These are phyloP conservation scores for Erpetoichthys calabaricus DNA, from an alignment of 2,797 vertebrate species.

Conservation along the genomic window DNA sequence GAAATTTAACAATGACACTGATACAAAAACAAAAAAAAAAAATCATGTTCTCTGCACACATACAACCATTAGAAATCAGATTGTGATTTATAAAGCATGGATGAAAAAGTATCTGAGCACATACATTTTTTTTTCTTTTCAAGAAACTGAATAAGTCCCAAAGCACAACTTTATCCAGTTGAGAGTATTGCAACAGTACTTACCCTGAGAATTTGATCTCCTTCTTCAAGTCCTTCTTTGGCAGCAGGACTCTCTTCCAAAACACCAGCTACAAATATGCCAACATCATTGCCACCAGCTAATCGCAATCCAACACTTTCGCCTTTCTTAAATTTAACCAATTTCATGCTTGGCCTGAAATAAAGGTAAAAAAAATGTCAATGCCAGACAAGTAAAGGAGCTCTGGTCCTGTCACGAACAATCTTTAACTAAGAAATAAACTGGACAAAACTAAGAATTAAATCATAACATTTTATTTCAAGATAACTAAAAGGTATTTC, in stretches of 20 bases:
- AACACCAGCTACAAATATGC: conserved; percentile 95
- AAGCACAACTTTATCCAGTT: background rate
- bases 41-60: too few relatives aligned
- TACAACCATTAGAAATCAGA: too few relatives aligned
- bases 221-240: conserved; percentile 95
- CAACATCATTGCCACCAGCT: conserved; percentile 93
- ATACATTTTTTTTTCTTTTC: background rate
- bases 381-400: too few relatives aligned
- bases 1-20: too few relatives aligned
- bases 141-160: conserved; percentile 2
- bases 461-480: too few relatives aligned
- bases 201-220: conserved; percentile 98
- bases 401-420: too few relatives aligned
- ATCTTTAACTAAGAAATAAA: too few relatives aligned
- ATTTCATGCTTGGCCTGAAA: conserved; percentile 91
- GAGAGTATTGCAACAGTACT: conserved; percentile 23
- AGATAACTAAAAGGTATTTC: too few relatives aligned
- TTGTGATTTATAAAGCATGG: too few relatives aligned
- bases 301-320: conserved; percentile 92
- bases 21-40: too few relatives aligned
- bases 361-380: conserved; percentile 18
- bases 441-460: too few relatives aligned
- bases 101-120: background rate
- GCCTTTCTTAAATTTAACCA: conserved; percentile 97
- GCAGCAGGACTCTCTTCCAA: conserved; percentile 94